Evolutionary conservation across 2,113 vertebrate genomes (phyloP).

Genomic region (Notarius lentiginosus): DNA sequence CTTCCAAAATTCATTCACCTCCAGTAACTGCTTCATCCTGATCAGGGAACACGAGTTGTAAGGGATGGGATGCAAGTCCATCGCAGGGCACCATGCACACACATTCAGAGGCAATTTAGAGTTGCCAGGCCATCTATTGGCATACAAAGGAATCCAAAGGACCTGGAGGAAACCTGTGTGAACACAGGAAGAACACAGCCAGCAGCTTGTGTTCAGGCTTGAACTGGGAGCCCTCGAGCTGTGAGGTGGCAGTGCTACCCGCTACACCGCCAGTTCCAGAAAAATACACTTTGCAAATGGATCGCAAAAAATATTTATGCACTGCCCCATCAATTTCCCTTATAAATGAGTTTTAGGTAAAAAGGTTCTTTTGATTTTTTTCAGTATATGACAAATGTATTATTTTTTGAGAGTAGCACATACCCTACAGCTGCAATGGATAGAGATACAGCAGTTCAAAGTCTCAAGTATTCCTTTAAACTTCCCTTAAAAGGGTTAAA

Average conservation of each 20-base stretch:
- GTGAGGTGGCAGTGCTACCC: background rate
- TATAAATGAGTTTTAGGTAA: background rate
- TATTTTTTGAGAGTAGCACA: background rate
- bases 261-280: background rate
- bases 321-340: background rate
- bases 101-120: background rate
- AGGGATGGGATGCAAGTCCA: background rate
- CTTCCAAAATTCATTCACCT: background rate
- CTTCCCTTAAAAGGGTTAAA: background rate
- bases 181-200: background rate
- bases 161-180: background rate
- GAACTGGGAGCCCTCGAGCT: background rate
- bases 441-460: background rate
- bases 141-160: background rate
- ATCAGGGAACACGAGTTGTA: background rate
- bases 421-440: background rate
- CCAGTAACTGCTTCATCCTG: background rate
- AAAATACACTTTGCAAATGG: background rate
- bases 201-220: background rate
- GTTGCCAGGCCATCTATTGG: background rate
- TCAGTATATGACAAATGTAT: background rate
- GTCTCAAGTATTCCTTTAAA: background rate
- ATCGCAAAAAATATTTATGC: background rate
- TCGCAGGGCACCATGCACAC: background rate
- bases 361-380: background rate